Conservation (phyloP, 30 jellyfish, hydroid and myxozoan species). For the Pseudorhiza aurosa region DNA sequence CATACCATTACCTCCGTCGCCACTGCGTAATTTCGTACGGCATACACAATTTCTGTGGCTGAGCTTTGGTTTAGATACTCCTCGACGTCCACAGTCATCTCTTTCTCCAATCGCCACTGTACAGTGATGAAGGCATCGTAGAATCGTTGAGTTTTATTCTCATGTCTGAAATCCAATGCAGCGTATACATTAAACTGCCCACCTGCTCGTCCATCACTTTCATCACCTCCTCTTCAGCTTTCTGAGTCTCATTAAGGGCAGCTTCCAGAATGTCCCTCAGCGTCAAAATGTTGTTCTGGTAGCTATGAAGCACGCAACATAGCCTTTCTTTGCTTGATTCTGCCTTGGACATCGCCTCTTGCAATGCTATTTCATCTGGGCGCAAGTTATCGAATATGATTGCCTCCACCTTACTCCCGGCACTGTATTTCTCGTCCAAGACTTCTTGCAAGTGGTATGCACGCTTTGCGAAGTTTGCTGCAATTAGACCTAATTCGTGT, state of each 20-base stretch:
- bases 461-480: too few species aligned
- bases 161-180: not conserved
- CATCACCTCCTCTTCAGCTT: not conserved
- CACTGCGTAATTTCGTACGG: constrained; percentile 30
- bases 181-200: not conserved
- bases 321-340: constrained; percentile 1
- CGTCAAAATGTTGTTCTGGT: constrained; percentile 2
- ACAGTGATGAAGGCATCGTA: not conserved
- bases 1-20: not conserved
- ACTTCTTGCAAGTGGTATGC: not conserved
- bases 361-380: not conserved
- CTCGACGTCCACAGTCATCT: not conserved
- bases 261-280: constrained; percentile 3
- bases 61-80: not conserved
- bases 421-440: not conserved
- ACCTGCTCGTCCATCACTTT: not conserved
- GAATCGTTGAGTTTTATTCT: not conserved
- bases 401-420: not conserved
- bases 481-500: too few species aligned
- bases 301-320: not conserved
- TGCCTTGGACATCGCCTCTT: not conserved
- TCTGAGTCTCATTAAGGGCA: not conserved
- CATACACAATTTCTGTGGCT: constrained; percentile 4
- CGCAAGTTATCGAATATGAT: not conserved
- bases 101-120: not conserved